Base-by-base conservation (phyloP, 2,888 invertebrate genomes). In the Apodemia hepburni region DNA sequence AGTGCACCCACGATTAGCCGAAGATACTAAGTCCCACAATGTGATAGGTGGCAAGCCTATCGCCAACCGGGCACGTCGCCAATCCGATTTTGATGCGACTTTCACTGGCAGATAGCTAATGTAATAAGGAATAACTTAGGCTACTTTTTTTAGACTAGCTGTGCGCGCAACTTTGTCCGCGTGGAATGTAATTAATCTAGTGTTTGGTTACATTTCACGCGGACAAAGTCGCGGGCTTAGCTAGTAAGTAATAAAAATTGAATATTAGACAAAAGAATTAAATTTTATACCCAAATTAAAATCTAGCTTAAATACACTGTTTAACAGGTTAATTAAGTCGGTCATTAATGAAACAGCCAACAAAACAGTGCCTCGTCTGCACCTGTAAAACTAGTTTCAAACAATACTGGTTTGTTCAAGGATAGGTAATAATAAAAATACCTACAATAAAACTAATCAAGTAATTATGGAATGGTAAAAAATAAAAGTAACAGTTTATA, bases 321-420 rank as follows among this genome's bases (percentile, higher is more conserved):
- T 54, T 18, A 54, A 54, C 15, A 54, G 22, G 15, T 27, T 54
- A 18, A 27, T 22, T 54, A 22, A 54, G 11, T 8, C 22, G 6
- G 11, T 54, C 17, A 51, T 54, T 54, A 54, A 54, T 15, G 3
- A 15, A 2, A 11, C 22, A 38, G 5, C 22, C 27, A 18, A 54
- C 22, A 18, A 22, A 54, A 54, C 5, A 22, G 27, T 27, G 22
- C 27, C 6, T 12, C 54, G 6, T 54, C 54, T 54, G 27, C 54
- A 54, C 27, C 22, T 54, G 54, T 12, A 54, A 12, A 27, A 54
- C 54, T 54, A 27, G 54, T 54, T 54, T 54, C 27, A 8, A 54
- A 54, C 54, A 15, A 15, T 54, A 54, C 54, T 18, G 27, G 22
- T 54, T 54, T 54, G 15, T 22, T 54, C 22, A 54, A 54, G 54